A percentile compares a stretch with the other conserved stretches of the same genome.
phyloP scores from a whole-genome alignment of 2,113 vertebrate genomes.

The Equus quagga region DNA sequence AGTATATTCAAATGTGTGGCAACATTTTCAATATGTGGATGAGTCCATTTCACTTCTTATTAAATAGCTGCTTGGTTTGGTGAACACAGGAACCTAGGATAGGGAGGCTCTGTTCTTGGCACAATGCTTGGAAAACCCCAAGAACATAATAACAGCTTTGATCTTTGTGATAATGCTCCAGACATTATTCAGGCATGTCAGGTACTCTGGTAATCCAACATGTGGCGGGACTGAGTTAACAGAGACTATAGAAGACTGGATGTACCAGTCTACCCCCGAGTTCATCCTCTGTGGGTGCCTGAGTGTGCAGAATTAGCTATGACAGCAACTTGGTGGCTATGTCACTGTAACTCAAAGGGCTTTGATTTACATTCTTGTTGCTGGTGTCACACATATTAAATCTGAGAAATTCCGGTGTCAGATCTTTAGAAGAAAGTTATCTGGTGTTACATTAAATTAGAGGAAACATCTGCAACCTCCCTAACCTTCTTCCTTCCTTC shows the following conservation, averaged over 20 bases:
- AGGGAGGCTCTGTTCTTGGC: background rate
- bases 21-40: background rate
- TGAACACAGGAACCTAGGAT: background rate
- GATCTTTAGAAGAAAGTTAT: background rate
- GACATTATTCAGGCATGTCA: background rate
- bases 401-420: background rate
- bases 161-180: background rate
- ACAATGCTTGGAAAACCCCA: background rate
- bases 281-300: no score
- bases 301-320: background rate
- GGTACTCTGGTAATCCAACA: background rate
- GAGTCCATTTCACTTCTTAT: background rate
- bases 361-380: background rate
- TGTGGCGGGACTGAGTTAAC: no score
- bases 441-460: background rate
- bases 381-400: background rate
- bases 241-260: background rate
- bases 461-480: background rate
- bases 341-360: background rate
- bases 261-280: background rate
- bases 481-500: background rate
- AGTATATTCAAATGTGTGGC: background rate
- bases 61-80: background rate
- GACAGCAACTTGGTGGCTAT: background rate
- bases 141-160: background rate